Evolutionary conservation across 1,140 invertebrate genomes (phyloP), one percentile per base, ranked within the genome.

Genomic region (Neodiprion fabricii): DNA sequence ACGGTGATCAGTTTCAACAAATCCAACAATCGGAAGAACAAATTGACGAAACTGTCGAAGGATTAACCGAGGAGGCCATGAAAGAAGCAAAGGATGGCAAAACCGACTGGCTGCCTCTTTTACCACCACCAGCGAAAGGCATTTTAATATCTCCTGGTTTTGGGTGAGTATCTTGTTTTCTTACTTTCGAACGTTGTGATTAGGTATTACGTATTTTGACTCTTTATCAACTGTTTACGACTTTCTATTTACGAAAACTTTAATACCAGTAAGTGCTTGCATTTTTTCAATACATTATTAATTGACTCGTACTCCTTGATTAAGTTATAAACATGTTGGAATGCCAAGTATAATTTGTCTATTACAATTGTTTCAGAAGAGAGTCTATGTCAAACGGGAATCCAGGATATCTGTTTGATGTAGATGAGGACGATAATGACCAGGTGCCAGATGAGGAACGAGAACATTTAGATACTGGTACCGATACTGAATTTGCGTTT

Each of bases 61-160:
- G 71, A 66, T n/a, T 77, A n/a, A 74, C 79, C 47, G 79, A 78
- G 47, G 79, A 82, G 50, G 76, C 78, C 11, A 81, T 79, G n/a
- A 79, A 76, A 9, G 81, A 82, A 48, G 81, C 78, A 8, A 79
- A 83, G 40, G 53, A 73, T 11, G 79, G 80, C 7, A 78, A 83
- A 7, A 78, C 76, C 10, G 79, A 79, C 12, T 76, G 49, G 75
- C 78, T 49, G 11, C 78, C 23, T 71, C 73, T 84, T 53, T 83
- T 84, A 1, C 84, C 83, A 9, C 82, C 85, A 0, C 87, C 89
- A 17, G 83, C 86, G 7, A 90, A 88, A 76, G 89, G 90, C 28
- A 91, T 91, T 70, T 82, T 91, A 14, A 84, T 90, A 48, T 84
- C 86, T 23, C 81, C 88, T 67, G 87, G 89, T 61, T 88, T 89